Conservation (phyloP, 2,888 invertebrate genomes). For the Seira ritae region DNA sequence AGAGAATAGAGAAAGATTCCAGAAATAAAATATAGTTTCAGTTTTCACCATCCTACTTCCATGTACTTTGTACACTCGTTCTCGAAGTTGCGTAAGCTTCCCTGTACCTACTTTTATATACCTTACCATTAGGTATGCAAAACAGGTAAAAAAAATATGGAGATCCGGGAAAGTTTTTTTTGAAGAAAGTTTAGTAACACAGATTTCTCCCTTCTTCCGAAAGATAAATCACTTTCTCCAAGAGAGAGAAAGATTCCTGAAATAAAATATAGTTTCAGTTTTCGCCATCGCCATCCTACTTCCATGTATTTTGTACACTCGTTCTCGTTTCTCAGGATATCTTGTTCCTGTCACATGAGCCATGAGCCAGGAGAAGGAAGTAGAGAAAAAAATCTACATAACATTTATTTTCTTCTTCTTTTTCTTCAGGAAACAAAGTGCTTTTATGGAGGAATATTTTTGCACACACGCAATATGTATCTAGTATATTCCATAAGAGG, state of each 20-base stretch:
- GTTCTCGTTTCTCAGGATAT: too few relatives aligned
- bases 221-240: constrained; percentile 31
- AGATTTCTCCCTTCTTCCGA: not conserved
- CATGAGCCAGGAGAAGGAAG: too few relatives aligned
- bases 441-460: too few relatives aligned
- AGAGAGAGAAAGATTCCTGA: not conserved
- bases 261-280: not conserved
- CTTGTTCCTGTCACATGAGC: not conserved
- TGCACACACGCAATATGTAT: not conserved
- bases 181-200: not conserved
- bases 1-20: constrained; percentile 13
- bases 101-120: too few relatives aligned
- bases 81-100: too few relatives aligned
- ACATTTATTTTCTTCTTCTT: too few relatives aligned
- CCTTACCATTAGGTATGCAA: too few relatives aligned
- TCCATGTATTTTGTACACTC: not conserved
- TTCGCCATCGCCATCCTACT: not conserved
- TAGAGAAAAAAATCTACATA: too few relatives aligned
- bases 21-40: not conserved
- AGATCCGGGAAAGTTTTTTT: constrained; percentile 2
- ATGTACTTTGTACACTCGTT: not conserved
- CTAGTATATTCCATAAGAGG: not conserved
- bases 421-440: too few relatives aligned
- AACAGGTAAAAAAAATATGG: constrained; percentile 11
- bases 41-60: not conserved